Conservation (phyloP, 2,113 vertebrate genomes). For the Hirundichthys speculiger region DNA sequence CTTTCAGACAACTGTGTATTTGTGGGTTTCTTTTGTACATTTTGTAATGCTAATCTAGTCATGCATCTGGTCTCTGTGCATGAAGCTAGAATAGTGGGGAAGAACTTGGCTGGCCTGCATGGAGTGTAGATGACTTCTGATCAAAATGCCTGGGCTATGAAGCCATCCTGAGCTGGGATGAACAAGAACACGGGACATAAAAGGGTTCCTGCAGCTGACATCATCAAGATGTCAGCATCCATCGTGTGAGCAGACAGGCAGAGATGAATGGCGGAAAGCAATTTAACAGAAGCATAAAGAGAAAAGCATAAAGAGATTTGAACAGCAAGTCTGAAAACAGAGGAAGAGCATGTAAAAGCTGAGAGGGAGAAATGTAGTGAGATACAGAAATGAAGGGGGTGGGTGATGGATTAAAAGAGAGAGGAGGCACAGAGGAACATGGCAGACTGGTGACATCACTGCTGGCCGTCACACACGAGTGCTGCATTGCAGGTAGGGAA, state of each 20-base stretch:
- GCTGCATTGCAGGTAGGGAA: slow-evolving; percentile 68
- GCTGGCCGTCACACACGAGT: slow-evolving; percentile 36
- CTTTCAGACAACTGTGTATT: too few species aligned
- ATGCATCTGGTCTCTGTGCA: too few species aligned
- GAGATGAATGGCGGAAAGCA: neutral
- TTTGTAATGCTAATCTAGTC: too few species aligned
- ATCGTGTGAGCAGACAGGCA: neutral
- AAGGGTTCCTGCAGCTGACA: neutral
- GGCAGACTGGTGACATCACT: slow-evolving; percentile 58
- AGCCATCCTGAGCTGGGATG: neutral
- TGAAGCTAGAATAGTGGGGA: too few species aligned
- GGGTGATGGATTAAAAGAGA: neutral
- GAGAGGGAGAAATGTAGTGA: neutral
- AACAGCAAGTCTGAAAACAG: neutral
- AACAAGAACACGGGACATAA: neutral
- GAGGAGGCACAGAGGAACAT: neutral
- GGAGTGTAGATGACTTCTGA: too few species aligned
- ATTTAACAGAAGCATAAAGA: neutral
- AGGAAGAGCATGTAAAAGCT: neutral
- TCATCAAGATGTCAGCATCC: slow-evolving; percentile 25
- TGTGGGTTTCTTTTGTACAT: too few species aligned
- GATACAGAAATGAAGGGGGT: neutral
- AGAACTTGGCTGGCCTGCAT: too few species aligned
- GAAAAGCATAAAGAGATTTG: neutral
- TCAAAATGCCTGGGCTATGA: too few species aligned